phyloP scores from a whole-genome alignment of 2,888 invertebrate genomes.

The Aspidiotus destructor region DNA sequence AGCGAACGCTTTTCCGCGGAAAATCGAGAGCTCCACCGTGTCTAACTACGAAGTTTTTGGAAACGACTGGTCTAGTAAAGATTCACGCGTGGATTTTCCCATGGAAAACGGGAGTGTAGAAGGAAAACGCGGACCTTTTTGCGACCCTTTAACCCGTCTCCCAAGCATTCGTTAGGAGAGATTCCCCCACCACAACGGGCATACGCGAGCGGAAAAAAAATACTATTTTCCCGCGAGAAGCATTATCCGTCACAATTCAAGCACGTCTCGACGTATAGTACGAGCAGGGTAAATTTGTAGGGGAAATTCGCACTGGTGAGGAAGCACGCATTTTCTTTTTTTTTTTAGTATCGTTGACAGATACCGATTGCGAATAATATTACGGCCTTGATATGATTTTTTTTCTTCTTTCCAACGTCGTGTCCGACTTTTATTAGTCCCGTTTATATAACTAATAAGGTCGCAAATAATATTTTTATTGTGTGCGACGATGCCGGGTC shows the following conservation, averaged over 20 bases:
- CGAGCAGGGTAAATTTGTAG: slow-evolving; percentile 1
- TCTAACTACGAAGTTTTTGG: slow-evolving; percentile 16
- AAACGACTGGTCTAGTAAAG: slow-evolving; percentile 25
- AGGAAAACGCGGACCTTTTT: slow-evolving; percentile 24
- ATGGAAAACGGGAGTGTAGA: slow-evolving; percentile 1
- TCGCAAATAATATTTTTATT: too few relatives aligned
- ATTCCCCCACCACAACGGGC: slow-evolving; percentile 22
- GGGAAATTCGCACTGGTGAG: neutral
- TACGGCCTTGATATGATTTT: neutral
- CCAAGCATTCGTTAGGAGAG: slow-evolving; percentile 19
- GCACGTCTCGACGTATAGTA: slow-evolving; percentile 3
- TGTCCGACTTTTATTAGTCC: too few relatives aligned
- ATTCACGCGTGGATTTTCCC: slow-evolving; percentile 31
- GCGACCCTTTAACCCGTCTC: slow-evolving; percentile 22
- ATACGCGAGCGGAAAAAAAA: slow-evolving; percentile 21
- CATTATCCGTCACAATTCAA: slow-evolving; percentile 32
- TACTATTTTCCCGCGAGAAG: slow-evolving; percentile 25
- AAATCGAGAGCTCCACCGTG: slow-evolving; percentile 3
- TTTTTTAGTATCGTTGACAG: slow-evolving; percentile 9
- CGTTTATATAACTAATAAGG: too few relatives aligned
- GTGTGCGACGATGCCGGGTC: too few relatives aligned
- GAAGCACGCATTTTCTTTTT: slow-evolving; percentile 11
- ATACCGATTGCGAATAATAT: slow-evolving; percentile 2
- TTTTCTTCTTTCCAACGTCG: too few relatives aligned
- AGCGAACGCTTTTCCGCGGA: slow-evolving; percentile 4